Evolutionary conservation across 2,113 vertebrate genomes (phyloP).

Genomic region (Sturnus vulgaris): DNA sequence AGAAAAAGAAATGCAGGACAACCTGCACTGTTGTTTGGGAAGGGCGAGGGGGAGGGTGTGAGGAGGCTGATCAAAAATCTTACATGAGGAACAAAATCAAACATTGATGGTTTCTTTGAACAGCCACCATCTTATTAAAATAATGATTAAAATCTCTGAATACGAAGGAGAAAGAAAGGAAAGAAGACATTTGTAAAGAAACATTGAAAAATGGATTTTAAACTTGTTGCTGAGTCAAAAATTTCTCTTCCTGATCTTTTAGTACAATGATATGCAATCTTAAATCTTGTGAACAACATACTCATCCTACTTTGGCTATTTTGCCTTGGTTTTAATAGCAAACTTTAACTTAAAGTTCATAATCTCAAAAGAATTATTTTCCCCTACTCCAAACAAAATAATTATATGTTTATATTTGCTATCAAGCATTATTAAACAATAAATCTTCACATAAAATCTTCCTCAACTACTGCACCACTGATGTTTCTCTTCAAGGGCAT

Average conservation of each 20-base stretch:
- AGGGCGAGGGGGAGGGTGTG: rapidly evolving
- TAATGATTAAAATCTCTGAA: neutral
- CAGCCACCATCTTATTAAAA: neutral
- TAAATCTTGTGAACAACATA: neutral
- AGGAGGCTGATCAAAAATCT: neutral
- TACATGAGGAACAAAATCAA: neutral
- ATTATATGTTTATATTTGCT: neutral
- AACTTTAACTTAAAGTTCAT: neutral
- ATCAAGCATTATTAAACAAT: neutral
- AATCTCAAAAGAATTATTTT: neutral
- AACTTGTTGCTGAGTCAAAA: neutral
- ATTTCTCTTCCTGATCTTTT: neutral
- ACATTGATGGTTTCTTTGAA: neutral
- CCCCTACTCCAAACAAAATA: neutral
- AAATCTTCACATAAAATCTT: neutral
- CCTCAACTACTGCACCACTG: neutral
- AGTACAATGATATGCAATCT: neutral
- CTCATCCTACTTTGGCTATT: neutral
- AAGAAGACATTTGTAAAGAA: neutral
- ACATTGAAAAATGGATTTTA: neutral
- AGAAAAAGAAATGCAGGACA: neutral
- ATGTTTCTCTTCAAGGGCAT: neutral
- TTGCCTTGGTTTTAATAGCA: neutral
- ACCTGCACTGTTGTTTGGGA: neutral
- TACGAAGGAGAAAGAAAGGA: neutral